Percentiles rank a stretch among this genome's conserved stretches.
Conservation (phyloP, 2,113 vertebrate genomes). For the Cyphomyrus plagiostoma region DNA sequence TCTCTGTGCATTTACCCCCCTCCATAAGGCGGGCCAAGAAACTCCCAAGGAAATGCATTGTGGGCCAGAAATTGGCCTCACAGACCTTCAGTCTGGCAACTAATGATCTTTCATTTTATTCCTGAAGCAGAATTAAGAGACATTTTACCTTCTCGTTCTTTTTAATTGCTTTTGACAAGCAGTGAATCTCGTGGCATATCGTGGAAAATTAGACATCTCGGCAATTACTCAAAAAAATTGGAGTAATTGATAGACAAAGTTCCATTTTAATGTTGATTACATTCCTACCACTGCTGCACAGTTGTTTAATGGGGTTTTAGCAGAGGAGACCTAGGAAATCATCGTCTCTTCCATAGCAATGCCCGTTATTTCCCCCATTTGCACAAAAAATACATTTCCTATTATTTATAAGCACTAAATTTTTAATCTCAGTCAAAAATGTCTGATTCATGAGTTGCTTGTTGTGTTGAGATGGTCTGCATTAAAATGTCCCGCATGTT, state of each 20-base stretch:
- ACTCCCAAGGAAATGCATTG: neutral
- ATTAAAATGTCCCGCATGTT: neutral
- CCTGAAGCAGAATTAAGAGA: constrained; percentile 13
- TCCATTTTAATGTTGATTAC: constrained; percentile 21
- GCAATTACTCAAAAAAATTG: constrained; percentile 19
- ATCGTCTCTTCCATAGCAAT: neutral
- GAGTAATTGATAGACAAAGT: constrained; percentile 23
- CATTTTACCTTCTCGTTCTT: constrained; percentile 17
- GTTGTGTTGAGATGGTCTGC: neutral
- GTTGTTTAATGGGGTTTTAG: constrained; percentile 16
- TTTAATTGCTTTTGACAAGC: constrained; percentile 28
- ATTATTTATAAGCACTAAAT: neutral
- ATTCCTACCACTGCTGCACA: neutral
- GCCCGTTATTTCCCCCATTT: neutral
- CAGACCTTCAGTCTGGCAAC: neutral
- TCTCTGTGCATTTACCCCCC: neutral
- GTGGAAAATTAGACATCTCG: constrained; percentile 24
- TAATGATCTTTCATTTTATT: constrained; percentile 21
- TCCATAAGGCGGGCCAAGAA: neutral
- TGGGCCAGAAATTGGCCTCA: constrained; percentile 9
- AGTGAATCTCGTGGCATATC: constrained; percentile 18
- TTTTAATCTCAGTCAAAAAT: neutral
- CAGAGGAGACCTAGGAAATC: neutral
- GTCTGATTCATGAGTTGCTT: neutral
- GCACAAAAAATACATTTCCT: neutral